Evolutionary conservation across 2,888 invertebrate species (phyloP), one percentile per base, ranked within the genome.

Genomic region (Macrosoma leucophasiata): DNA sequence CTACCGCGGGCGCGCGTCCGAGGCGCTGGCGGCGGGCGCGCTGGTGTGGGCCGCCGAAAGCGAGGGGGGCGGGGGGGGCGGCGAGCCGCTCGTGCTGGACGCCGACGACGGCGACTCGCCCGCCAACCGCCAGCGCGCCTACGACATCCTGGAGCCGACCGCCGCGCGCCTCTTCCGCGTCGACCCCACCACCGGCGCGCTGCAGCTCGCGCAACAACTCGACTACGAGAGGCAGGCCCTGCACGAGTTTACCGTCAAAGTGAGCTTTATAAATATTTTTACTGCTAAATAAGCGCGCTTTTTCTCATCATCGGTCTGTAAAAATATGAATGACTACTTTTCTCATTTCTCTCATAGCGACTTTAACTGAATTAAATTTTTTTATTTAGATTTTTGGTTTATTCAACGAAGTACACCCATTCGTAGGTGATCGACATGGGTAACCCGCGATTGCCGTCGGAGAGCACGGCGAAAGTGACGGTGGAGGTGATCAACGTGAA

Each of bases 21-120:
- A 96, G 76, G 88, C 91, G 12, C 90, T 91, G 3, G 84, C 86
- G 13, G 81, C 91, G 37, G 92, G 91, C 41, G 91, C 93, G 23
- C 84, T 94, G 36, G 92, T 95, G 26, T 29, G 39, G 31, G 21
- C 75, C 92, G 84, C 86, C 12, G 81, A 90, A 37, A 91, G 90
- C 42, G 91, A 93, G 23, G 92, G 95, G 31, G 13, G 81, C 90
- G 37, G 91, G 90, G 41, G 91, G 93, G 95, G 32, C 36, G 49
- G 59, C 41, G 53, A 53, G 48, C 97, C 97, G 21, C 85, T 98
- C 33, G 95, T 97, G 32, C 89, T 98, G 37, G 89, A 88, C 52
- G 94, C 96, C 0, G 84, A 84, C 36, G 98, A 98, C 75, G 88
- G 84, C 1, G 98, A 98, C 82, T 92, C 93, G 21, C 92, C 95